Conservation (phyloP, 2,888 invertebrate species). For the Chaetogeoica ovagalla region DNA sequence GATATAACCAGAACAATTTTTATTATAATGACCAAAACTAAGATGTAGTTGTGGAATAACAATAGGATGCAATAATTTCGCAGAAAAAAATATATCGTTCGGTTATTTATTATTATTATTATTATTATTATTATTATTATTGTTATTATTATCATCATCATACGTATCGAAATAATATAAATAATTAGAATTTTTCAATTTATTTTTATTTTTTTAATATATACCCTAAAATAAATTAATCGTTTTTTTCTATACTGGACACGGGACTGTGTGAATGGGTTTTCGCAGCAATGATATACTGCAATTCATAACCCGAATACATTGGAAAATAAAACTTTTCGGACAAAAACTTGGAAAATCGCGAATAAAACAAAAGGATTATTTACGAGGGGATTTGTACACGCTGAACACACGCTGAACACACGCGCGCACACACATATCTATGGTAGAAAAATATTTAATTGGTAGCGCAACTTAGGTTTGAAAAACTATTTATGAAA, state of each 20-base stretch:
- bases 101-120: no score
- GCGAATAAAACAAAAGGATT: conserved; percentile 4
- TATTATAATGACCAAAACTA: no score
- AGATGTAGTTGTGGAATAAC: no score
- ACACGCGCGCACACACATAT: no score
- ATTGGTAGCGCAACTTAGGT: background rate
- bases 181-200: no score
- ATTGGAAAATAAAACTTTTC: conserved; percentile 17
- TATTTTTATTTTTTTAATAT: background rate
- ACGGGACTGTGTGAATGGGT: background rate
- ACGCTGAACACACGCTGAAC: no score
- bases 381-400: conserved; percentile 26
- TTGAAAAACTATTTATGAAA: background rate
- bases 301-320: conserved; percentile 21
- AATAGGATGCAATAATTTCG: no score
- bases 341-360: conserved; percentile 26
- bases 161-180: no score
- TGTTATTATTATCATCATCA: no score
- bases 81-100: no score
- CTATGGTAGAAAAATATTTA: background rate
- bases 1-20: no score
- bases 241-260: conserved; percentile 1
- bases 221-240: background rate
- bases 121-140: no score
- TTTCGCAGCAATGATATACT: background rate